Percentiles rank a stretch among this genome's conserved stretches.
These are phyloP conservation scores for Margarornis squamiger DNA, from an alignment of 2,797 vertebrate species.

Conservation along the genomic window DNA sequence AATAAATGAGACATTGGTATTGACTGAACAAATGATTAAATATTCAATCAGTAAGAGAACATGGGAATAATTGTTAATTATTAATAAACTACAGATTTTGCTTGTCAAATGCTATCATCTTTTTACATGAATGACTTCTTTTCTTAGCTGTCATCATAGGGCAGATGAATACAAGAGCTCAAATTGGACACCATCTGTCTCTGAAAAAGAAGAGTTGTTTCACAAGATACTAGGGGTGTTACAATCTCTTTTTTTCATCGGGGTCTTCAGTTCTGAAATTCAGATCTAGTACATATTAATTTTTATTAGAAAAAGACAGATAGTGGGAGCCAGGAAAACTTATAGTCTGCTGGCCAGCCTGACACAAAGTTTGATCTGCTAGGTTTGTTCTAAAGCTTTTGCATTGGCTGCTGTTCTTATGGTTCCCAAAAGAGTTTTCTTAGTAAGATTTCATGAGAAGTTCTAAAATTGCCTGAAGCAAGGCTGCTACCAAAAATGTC, in stretches of 20 bases:
- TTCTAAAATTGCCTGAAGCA: background rate
- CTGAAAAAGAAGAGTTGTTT: background rate
- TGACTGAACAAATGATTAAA: conserved; percentile 80
- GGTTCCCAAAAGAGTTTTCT: background rate
- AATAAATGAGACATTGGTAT: conserved; percentile 79
- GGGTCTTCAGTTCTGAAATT: background rate
- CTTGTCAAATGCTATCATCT: conserved; percentile 70
- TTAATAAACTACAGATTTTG: conserved; percentile 76
- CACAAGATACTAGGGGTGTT: background rate
- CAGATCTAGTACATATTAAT: background rate
- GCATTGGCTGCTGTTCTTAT: background rate
- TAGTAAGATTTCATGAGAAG: background rate
- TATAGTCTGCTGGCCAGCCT: background rate
- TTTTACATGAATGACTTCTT: conserved; percentile 65
- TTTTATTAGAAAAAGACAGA: background rate
- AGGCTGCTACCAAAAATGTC: background rate
- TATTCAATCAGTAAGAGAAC: conserved; percentile 81
- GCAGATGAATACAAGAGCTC: conserved; percentile 50
- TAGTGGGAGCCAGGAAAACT: background rate
- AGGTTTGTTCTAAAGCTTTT: background rate
- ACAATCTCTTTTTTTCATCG: background rate
- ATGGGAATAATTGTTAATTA: conserved; percentile 79
- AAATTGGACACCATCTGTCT: background rate
- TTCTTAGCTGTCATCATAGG: conserved; percentile 41
- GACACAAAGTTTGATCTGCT: background rate